Percentiles rank a stretch among this genome's conserved stretches.
These are phyloP conservation scores for Catotricha subobsoleta DNA, from an alignment of 2,888 invertebrate species.

Conservation along the genomic window DNA sequence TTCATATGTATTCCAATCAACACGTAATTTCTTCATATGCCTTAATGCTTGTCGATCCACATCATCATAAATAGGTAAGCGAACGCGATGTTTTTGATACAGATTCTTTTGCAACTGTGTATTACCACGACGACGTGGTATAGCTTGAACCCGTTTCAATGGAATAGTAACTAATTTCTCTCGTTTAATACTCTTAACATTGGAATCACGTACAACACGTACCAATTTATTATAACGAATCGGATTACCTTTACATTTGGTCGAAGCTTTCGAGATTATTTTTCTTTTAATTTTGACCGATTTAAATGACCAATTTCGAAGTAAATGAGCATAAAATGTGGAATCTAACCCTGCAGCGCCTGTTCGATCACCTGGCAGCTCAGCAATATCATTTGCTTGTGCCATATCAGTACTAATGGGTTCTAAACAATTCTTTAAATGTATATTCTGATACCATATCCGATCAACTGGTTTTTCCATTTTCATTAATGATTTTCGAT, in stretches of 20 bases:
- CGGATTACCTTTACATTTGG: too few species aligned
- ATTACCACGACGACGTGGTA: constrained; percentile 2
- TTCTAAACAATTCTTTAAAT: constrained; percentile 29
- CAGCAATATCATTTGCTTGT: constrained; percentile 33
- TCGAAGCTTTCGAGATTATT: background rate
- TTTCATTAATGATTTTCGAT: constrained; percentile 15
- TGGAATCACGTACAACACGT: background rate
- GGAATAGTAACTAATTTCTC: background rate
- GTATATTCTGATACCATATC: constrained; percentile 26
- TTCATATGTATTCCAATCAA: constrained; percentile 48
- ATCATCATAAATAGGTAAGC: constrained; percentile 34
- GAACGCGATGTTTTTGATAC: constrained; percentile 8
- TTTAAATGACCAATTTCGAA: constrained; percentile 38
- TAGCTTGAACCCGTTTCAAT: background rate
- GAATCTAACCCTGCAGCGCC: constrained; percentile 61
- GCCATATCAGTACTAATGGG: constrained; percentile 27
- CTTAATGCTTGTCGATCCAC: constrained; percentile 44
- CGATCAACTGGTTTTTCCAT: background rate
- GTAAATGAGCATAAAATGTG: constrained; percentile 43
- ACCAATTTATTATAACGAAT: background rate
- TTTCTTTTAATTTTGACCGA: background rate
- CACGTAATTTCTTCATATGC: constrained; percentile 38
- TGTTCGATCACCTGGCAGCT: constrained; percentile 49
- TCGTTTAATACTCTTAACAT: background rate
- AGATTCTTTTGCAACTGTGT: constrained; percentile 7